A percentile compares a stretch with the other conserved stretches of the same genome.
Conservation (phyloP, 2,797 vertebrate genomes). For the Fratercula arctica region DNA sequence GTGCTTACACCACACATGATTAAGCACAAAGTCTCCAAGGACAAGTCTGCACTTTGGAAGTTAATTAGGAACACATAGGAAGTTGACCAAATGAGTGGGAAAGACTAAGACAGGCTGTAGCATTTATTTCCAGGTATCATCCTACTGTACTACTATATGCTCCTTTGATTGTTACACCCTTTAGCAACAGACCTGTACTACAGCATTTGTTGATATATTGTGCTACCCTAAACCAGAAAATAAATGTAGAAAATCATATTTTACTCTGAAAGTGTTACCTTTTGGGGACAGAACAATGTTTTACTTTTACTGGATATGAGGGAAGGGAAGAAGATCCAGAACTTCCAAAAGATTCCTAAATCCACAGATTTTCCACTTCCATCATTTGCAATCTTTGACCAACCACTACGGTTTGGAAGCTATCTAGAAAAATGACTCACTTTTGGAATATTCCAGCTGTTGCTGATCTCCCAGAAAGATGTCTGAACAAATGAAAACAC, state of each 20-base stretch:
- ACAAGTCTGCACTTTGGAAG: not conserved
- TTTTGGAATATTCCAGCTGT: conserved; percentile 36
- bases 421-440: conserved; percentile 24
- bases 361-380: not conserved
- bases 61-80: not conserved
- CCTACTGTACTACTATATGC: not conserved
- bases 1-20: not conserved
- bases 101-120: not conserved
- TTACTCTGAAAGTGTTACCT: not conserved
- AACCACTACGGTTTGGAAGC: not conserved
- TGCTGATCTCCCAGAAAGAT: conserved; percentile 18
- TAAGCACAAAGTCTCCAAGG: not conserved
- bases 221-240: not conserved
- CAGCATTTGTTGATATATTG: not conserved
- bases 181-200: not conserved
- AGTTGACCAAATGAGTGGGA: not conserved
- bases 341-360: not conserved
- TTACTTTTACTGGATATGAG: not conserved
- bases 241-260: not conserved
- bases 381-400: not conserved
- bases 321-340: not conserved
- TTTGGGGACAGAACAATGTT: not conserved
- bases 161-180: not conserved
- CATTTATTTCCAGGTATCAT: not conserved
- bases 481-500: conserved; percentile 25